These are phyloP conservation scores for Spheniscus humboldti DNA, from an alignment of 2,797 vertebrate species.

Conservation along the genomic window DNA sequence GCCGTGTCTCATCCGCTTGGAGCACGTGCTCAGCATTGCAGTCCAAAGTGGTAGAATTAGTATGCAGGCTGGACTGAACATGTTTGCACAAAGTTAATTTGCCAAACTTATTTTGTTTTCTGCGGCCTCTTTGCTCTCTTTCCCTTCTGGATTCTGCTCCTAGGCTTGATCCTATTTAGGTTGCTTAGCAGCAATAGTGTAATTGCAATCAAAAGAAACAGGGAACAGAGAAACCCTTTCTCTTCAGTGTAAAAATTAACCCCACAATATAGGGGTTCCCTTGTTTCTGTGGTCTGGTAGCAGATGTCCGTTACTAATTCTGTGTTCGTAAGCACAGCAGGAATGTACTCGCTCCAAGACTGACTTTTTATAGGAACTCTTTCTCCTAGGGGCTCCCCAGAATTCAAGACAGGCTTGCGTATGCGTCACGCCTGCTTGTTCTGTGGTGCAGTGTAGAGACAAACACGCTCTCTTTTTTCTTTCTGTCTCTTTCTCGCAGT, in stretches of 20 bases:
- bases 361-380: neutral
- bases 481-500: constrained; percentile 70
- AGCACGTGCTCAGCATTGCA: neutral
- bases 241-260: neutral
- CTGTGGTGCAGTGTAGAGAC: neutral
- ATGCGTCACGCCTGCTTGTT: rapidly evolving
- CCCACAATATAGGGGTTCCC: neutral
- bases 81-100: neutral
- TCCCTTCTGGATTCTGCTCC: neutral
- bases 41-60: neutral
- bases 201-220: neutral
- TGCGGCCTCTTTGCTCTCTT: neutral
- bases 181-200: neutral
- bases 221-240: neutral
- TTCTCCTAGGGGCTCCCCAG: neutral
- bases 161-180: neutral
- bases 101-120: neutral
- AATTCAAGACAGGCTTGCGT: neutral
- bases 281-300: neutral
- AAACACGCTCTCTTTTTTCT: neutral
- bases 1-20: neutral
- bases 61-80: neutral
- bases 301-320: neutral
- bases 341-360: neutral
- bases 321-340: neutral